phyloP scores from a whole-genome alignment of 2,113 vertebrate species.

The Stegostoma tigrinum region DNA sequence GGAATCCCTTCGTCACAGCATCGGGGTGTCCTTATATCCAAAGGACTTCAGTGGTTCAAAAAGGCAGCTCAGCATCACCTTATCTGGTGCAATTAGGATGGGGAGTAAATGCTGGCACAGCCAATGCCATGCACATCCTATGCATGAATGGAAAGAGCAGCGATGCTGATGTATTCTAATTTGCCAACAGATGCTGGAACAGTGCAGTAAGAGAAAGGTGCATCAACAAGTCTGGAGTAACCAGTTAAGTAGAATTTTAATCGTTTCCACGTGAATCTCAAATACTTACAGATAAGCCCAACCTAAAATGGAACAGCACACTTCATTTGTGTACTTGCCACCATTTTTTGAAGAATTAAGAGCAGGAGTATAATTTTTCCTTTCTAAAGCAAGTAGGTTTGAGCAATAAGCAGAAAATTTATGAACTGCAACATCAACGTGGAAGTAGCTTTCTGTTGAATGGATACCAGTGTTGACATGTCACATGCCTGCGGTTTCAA shows the following conservation, averaged over 20 bases:
- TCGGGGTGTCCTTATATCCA: too few species aligned
- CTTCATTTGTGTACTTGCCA: not conserved
- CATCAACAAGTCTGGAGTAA: not conserved
- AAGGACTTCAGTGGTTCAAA: too few species aligned
- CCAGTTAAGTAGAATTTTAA: not conserved
- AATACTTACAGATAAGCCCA: not conserved
- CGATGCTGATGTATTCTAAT: too few species aligned
- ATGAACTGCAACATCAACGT: not conserved
- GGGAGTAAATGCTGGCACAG: too few species aligned
- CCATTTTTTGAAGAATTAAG: not conserved
- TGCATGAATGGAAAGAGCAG: too few species aligned
- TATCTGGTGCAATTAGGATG: too few species aligned
- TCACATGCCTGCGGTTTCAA: not conserved
- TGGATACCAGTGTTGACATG: not conserved
- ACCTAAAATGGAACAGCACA: not conserved
- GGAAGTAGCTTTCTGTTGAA: not conserved
- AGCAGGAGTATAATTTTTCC: not conserved
- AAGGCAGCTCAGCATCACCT: too few species aligned
- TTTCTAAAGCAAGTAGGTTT: not conserved
- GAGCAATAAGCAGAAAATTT: not conserved
- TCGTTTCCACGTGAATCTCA: not conserved
- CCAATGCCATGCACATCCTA: too few species aligned
- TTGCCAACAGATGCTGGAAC: not conserved
- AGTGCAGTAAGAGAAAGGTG: not conserved
- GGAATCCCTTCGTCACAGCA: too few species aligned